phyloP scores from a whole-genome alignment of 2,888 invertebrate genomes.

The Spodoptera littoralis region DNA sequence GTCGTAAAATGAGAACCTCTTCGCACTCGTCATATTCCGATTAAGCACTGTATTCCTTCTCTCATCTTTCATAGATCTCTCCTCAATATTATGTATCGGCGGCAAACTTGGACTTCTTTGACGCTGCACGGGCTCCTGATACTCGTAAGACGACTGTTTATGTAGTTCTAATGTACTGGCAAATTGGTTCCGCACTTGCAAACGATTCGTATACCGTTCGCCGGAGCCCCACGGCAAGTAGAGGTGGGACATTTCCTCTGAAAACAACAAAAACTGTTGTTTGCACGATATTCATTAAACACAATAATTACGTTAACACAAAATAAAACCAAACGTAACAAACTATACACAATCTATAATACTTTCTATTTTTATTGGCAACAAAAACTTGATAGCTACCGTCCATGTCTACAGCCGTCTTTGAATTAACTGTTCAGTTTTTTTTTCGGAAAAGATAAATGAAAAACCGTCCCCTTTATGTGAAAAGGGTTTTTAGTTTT shows the following conservation, averaged over 20 bases:
- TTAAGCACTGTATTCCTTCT: conserved; percentile 72
- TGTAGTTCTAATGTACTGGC: conserved; percentile 84
- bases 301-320: conserved; percentile 34
- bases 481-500: conserved; percentile 82
- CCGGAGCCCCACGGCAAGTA: conserved; percentile 93
- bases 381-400: conserved; percentile 65
- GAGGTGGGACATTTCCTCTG: conserved; percentile 94
- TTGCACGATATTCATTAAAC: conserved; percentile 23
- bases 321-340: conserved; percentile 23
- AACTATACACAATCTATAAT: conserved; percentile 27
- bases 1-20: conserved; percentile 84
- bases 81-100: conserved; percentile 88
- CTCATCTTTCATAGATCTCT: conserved; percentile 74
- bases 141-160: conserved; percentile 81
- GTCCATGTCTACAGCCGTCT: conserved; percentile 75
- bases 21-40: conserved; percentile 81
- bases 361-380: conserved; percentile 53
- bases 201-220: conserved; percentile 80
- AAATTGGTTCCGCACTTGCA: conserved; percentile 84
- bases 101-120: conserved; percentile 92
- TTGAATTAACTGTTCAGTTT: conserved; percentile 73
- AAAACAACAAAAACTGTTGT: conserved; percentile 64
- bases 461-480: conserved; percentile 75
- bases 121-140: conserved; percentile 80
- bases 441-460: conserved; percentile 67